Conservation (phyloP, 2,113 vertebrate genomes). For the Edolisoma coerulescens region DNA sequence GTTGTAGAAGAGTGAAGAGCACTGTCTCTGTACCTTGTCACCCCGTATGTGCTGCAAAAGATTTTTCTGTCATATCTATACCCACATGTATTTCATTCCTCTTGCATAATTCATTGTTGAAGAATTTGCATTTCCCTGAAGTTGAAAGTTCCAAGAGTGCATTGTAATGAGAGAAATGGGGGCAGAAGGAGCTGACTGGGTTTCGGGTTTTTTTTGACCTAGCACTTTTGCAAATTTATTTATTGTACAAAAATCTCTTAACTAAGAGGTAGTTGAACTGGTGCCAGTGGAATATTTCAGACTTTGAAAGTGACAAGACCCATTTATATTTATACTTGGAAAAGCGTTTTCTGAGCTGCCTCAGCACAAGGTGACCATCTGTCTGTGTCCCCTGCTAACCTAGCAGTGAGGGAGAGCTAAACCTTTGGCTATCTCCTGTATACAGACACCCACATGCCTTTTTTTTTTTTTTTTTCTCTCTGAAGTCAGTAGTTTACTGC, state of each 20-base stretch:
- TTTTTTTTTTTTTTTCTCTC: background rate
- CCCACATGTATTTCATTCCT: background rate
- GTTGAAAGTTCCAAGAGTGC: background rate
- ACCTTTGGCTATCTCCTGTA: background rate
- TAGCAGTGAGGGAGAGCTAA: background rate
- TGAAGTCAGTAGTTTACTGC: background rate
- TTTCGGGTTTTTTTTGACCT: background rate
- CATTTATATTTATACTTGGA: background rate
- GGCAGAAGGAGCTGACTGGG: background rate
- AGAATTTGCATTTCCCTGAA: conserved; percentile 36
- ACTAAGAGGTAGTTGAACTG: conserved; percentile 12
- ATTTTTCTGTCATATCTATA: background rate
- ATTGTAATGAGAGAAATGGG: background rate
- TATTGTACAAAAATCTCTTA: background rate
- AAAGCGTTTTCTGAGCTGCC: conserved; percentile 13
- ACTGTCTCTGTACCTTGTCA: background rate
- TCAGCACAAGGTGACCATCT: background rate
- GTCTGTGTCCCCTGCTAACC: background rate
- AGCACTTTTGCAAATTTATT: background rate
- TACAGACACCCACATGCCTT: rapidly evolving
- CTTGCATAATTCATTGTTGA: conserved; percentile 16
- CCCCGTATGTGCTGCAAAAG: background rate
- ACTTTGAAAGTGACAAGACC: background rate
- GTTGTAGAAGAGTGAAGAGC: background rate
- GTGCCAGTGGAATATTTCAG: background rate